Conservation (phyloP, 2,888 invertebrate genomes). For the Limulus polyphemus region DNA sequence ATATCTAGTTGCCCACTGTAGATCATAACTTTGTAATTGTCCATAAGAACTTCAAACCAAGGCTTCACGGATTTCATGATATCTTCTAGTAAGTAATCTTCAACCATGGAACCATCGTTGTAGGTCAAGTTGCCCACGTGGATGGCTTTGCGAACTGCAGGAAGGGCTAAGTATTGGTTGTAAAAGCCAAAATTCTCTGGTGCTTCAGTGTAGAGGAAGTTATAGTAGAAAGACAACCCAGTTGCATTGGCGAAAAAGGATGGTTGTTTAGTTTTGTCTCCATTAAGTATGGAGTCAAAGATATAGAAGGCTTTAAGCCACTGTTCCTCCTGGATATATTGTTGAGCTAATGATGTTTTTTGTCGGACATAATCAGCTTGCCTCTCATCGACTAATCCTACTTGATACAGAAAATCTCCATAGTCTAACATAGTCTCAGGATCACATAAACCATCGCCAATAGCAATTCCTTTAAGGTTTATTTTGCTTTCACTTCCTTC, state of each 20-base stretch:
- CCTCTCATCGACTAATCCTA: slow-evolving; percentile 31
- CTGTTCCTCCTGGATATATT: slow-evolving; percentile 21
- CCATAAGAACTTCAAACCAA: slow-evolving; percentile 34
- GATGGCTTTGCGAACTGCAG: slow-evolving; percentile 54
- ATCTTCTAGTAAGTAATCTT: slow-evolving; percentile 56
- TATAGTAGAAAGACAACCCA: slow-evolving; percentile 62
- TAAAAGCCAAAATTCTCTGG: slow-evolving; percentile 41
- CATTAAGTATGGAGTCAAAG: slow-evolving; percentile 58
- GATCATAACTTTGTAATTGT: slow-evolving; percentile 36
- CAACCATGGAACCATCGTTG: slow-evolving; percentile 47
- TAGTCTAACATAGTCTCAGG: slow-evolving; percentile 33
- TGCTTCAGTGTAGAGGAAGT: slow-evolving; percentile 48
- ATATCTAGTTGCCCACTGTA: slow-evolving; percentile 87
- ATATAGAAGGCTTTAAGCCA: slow-evolving; percentile 27
- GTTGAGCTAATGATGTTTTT: slow-evolving; percentile 22
- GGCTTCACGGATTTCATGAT: slow-evolving; percentile 64
- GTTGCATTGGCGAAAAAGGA: slow-evolving; percentile 59
- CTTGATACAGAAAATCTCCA: slow-evolving; percentile 37
- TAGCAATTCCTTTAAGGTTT: slow-evolving; percentile 45
- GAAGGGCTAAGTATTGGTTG: slow-evolving; percentile 50
- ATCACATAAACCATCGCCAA: slow-evolving; percentile 32
- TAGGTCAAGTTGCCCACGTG: slow-evolving; percentile 73
- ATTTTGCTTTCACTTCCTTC: slow-evolving; percentile 51
- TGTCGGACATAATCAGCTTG: slow-evolving; percentile 26
- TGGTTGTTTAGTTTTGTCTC: slow-evolving; percentile 46